Percentiles rank a stretch among this genome's conserved stretches.
These are phyloP conservation scores for Huso huso DNA, from an alignment of 2,797 vertebrate species.

Conservation along the genomic window DNA sequence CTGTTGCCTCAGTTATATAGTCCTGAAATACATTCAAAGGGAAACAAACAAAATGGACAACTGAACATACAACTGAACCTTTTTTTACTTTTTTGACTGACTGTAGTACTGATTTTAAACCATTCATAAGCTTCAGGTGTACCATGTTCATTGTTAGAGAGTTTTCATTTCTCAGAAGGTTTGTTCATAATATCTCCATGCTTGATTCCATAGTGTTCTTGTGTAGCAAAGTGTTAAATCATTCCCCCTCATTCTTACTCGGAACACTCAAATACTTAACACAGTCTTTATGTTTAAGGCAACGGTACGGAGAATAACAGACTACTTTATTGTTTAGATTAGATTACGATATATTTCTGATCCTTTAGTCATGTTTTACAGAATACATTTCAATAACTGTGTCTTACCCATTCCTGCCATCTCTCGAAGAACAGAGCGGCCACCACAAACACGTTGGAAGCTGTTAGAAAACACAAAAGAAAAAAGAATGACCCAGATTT, in stretches of 20 bases:
- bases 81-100: background rate
- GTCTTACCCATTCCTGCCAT: conserved; percentile 34
- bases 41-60: background rate
- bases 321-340: background rate
- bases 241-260: background rate
- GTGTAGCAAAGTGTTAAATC: too few relatives aligned
- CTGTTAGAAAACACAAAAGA: conserved; percentile 23
- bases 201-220: too few relatives aligned
- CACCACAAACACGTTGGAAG: conserved; percentile 37
- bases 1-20: conserved; percentile 18
- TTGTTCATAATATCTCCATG: too few relatives aligned
- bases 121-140: background rate
- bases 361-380: background rate
- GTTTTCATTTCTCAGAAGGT: too few relatives aligned
- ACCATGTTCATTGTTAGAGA: background rate
- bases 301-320: background rate
- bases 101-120: background rate
- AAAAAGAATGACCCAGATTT: background rate
- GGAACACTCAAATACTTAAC: background rate
- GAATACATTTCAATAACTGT: background rate
- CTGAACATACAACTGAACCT: background rate
- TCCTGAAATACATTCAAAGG: conserved; percentile 23
- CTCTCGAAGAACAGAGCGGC: conserved; percentile 33
- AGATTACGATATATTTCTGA: background rate
- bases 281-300: background rate